Evolutionary conservation across 1,140 invertebrate genomes (phyloP), one percentile per base, ranked within the genome.

Genomic region (Hylaeus volcanicus): DNA sequence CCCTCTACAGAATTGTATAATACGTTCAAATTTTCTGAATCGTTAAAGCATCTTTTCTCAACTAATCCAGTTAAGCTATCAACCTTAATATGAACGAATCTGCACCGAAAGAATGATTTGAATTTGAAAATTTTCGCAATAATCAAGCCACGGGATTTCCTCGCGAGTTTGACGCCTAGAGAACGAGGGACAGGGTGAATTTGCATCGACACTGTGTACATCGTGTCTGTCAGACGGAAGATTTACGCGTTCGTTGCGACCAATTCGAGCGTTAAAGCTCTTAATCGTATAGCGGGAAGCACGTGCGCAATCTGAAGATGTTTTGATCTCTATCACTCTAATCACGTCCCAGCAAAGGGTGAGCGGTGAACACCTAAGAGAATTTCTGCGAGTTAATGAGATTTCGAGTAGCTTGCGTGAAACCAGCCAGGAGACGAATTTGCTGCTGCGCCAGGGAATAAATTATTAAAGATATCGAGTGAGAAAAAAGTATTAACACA

Each of bases 231-330:
- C 58, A 43, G 63, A 77, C 56, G 74, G 63, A 45, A 81, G 84
- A 86, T 82, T 86, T 76, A 74, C 68, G 43, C 65, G 39, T 48
- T 60, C 66, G 68, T 56, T 82, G 37, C 71, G 74, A 85, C 51
- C 37, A 51, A 72, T 79, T 83, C 63, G 61, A 79, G 68, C 60
- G 70, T 83, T 87, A 83, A 85, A 86, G 83, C 81, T 63, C 48
- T 83, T 84, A 78, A 81, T 83, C 77, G 71, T 60, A 55, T 15
- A 41, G 72, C 14, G 53, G 68, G 72, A 74, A 45, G n/a, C 43
- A 63, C 14, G 39, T 61, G 71, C 61, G 78, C 86, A 78, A 78
- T 26, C 53, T 58, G 43, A 58, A 71, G 70, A 66, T 60, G 37
- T 68, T 87, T 83, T 80, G 45, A 61, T 60, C 76, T 58, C 76